Evolutionary conservation across 1,140 invertebrate species (phyloP), one percentile per base, ranked within the genome.

Genomic region (Gryon sp.): DNA sequence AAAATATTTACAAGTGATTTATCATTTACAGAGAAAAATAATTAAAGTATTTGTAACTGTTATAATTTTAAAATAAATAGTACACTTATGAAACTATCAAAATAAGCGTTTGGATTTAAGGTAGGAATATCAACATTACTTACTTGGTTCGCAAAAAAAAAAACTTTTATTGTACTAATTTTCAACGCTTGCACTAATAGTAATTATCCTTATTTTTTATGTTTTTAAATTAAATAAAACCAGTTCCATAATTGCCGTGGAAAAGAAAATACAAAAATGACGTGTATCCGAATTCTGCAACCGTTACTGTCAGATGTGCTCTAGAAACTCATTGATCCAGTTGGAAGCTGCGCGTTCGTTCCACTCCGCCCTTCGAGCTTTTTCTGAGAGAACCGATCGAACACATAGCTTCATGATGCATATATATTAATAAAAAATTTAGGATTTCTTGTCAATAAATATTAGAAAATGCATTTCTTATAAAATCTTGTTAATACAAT

Each of bases 241-340:
- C 12, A 36, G 15, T 65, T 60, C 16, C 19, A 72, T 57, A 26
- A 38, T 59, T 52, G 26, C 18, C 26, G 9, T 30, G 12, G 12
- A 65, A 59, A 19, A 66, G 36, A 75, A 75, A 79, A 70, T 72
- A 72, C 48, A 66, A 57, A 75, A 75, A 79, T 52, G 38, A 48
- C 26, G 52, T 62, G 57, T 72, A 32, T 22, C 43, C 45, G 50
- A 68, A 72, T 72, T 65, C 41, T 72, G 50, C 72, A 66, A 68
- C 53, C 62, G 66, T 66, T 79, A 53, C 72, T 75, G 62, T 70
- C 77, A 75, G 77, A 70, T 75, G 70, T 68, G 24, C 53, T 72
- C 72, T 66, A 70, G 66, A 75, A 74, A 75, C 70, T 79, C 76
- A 79, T 79, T 75, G 76, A 79, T 79, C 76, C 76, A 79, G 76